Percentiles rank a stretch among this genome's conserved stretches.
Conservation (phyloP, 2,888 invertebrate genomes). For the Heteromurus nitidus region DNA sequence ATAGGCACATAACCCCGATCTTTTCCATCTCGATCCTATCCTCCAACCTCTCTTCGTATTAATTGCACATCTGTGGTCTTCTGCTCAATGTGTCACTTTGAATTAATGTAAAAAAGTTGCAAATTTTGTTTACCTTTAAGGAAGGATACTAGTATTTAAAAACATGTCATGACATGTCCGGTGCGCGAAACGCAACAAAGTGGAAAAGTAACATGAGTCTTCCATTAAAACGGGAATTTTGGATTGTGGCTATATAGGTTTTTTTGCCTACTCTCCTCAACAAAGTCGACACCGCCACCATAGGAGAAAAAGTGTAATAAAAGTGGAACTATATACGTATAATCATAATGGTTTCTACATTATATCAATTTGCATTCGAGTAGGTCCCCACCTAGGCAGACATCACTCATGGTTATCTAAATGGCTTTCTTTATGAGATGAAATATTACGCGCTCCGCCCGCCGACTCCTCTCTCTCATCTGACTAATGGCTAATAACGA, state of each 20-base stretch:
- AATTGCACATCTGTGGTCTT: not conserved
- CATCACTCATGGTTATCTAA: not conserved
- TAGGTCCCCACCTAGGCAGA: not conserved
- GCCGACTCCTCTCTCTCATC: too few relatives aligned
- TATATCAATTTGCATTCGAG: slow-evolving; percentile 17
- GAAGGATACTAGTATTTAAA: slow-evolving; percentile 5
- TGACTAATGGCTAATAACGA: too few relatives aligned
- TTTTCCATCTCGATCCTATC: too few relatives aligned
- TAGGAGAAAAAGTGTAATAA: slow-evolving; percentile 11
- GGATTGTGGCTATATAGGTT: too few relatives aligned
- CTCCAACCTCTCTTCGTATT: too few relatives aligned
- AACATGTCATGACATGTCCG: slow-evolving; percentile 41
- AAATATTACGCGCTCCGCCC: not conserved
- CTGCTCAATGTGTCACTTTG: slow-evolving; percentile 4
- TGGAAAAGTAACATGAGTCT: slow-evolving; percentile 51
- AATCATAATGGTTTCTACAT: not conserved
- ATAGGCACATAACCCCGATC: too few relatives aligned
- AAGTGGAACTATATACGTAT: not conserved
- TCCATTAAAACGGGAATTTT: slow-evolving; percentile 55
- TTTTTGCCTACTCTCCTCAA: not conserved
- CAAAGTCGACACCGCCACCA: slow-evolving; percentile 37
- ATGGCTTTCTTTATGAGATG: not conserved
- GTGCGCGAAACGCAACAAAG: slow-evolving; percentile 42
- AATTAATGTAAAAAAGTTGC: slow-evolving; percentile 15
- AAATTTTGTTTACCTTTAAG: slow-evolving; percentile 11